phyloP scores from a whole-genome alignment of 2,113 vertebrate species.

The Tachycineta bicolor region DNA sequence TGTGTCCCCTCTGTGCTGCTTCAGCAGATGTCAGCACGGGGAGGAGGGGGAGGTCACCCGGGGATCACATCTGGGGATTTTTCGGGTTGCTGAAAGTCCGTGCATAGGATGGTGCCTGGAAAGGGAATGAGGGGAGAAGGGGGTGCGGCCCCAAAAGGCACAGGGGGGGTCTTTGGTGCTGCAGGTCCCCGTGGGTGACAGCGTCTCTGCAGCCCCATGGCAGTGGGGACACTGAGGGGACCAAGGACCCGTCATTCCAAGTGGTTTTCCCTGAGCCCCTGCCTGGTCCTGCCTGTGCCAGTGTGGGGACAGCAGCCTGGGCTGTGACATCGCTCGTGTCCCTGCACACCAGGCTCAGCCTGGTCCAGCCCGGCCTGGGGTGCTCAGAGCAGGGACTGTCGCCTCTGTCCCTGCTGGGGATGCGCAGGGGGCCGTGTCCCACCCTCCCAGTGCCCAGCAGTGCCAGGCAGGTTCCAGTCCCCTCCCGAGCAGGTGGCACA shows the following conservation, averaged over 20 bases:
- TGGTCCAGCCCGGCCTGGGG: neutral
- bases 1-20: neutral
- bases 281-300: neutral
- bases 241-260: rapidly evolving
- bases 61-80: neutral
- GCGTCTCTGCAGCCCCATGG: neutral
- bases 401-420: neutral
- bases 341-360: neutral
- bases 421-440: neutral
- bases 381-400: neutral
- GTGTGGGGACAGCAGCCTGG: neutral
- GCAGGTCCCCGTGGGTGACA: rapidly evolving
- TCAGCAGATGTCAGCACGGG: neutral
- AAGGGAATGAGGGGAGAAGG: neutral
- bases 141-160: neutral
- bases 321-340: rapidly evolving
- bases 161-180: neutral
- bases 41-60: neutral
- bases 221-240: neutral
- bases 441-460: neutral
- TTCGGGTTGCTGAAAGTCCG: neutral
- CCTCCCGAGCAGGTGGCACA: neutral
- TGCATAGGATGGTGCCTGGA: neutral
- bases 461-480: neutral
- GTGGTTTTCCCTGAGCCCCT: neutral